These are phyloP conservation scores for Lysandra coridon DNA, from an alignment of 2,888 invertebrate species.

Conservation along the genomic window DNA sequence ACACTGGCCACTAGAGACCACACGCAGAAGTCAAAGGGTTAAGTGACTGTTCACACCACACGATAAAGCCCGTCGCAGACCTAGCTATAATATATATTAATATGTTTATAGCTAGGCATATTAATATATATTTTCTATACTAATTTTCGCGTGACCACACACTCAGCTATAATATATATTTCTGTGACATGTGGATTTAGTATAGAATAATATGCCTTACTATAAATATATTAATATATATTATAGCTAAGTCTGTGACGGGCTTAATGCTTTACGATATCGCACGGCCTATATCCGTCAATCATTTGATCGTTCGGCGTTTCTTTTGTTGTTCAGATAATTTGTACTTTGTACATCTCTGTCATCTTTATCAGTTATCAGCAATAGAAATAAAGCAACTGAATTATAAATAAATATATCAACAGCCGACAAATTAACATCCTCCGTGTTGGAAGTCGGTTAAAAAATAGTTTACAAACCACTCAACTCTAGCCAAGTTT, in stretches of 20 bases:
- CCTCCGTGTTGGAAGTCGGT: neutral
- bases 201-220: no score
- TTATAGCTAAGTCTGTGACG: no score
- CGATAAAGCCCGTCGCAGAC: neutral
- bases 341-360: neutral
- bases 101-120: no score
- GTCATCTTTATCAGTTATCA: neutral
- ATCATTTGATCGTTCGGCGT: neutral
- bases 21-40: slow-evolving; percentile 63
- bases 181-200: no score
- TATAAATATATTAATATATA: no score
- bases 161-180: no score
- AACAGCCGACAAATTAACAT: no score
- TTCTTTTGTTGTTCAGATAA: slow-evolving; percentile 15
- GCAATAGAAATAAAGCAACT: neutral
- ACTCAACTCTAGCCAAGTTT: neutral
- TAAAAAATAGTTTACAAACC: neutral
- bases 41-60: slow-evolving; percentile 48
- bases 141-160: no score
- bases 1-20: slow-evolving; percentile 54
- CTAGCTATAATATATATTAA: no score
- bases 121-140: no score
- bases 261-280: neutral
- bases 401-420: neutral
- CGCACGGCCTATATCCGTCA: slow-evolving; percentile 17